Evolutionary conservation across 2,113 vertebrate genomes (phyloP), one percentile per base, ranked within the genome.

Genomic region (Chamaea fasciata): DNA sequence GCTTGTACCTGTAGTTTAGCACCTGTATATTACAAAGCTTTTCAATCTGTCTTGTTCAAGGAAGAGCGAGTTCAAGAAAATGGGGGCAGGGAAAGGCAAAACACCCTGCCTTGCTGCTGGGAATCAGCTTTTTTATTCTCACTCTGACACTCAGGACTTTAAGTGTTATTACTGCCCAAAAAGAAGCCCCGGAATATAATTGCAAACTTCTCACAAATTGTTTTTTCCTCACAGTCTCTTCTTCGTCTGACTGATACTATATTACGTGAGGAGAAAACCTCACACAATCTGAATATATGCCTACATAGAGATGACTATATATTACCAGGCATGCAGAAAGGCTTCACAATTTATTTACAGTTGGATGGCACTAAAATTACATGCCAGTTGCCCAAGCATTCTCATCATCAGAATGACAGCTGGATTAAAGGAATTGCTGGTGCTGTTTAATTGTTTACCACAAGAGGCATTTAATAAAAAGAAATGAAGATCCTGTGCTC

Each of bases 371-470:
- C n/a, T 41, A 68, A 85, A 94, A 83, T 94, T 86, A 77, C 50
- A 70, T 59, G 39, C 47, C 55, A 70, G 27, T 79, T 90, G 35
- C 31, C n/a, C 50, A 92, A 73, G 31, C 41, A 77, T 74, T 94
- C 78, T 67, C 55, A n/a, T 67, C 49, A 90, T 87, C 39, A 83
- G 15, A 73, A 63, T 52, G 93, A 80, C 87, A 88, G 24, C 47
- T 77, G 39, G 21, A 85, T 30, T 85, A 90, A 92, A 92, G 35
- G 27, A 91, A 85, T 62, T 84, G 33, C 31, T 91, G 30, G 26
- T 92, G 35, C 39, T 90, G 22, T 85, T 90, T 83, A 88, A 90
- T 89, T 91, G 50, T 60, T 95, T 92, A 74, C 28, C 42, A 83
- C 55, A 91, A 83, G 63, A 74, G 28, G 15, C 19, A 70, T 52